These are phyloP conservation scores for Subacronicta megacephala DNA, from an alignment of 2,888 invertebrate species.

Conservation along the genomic window DNA sequence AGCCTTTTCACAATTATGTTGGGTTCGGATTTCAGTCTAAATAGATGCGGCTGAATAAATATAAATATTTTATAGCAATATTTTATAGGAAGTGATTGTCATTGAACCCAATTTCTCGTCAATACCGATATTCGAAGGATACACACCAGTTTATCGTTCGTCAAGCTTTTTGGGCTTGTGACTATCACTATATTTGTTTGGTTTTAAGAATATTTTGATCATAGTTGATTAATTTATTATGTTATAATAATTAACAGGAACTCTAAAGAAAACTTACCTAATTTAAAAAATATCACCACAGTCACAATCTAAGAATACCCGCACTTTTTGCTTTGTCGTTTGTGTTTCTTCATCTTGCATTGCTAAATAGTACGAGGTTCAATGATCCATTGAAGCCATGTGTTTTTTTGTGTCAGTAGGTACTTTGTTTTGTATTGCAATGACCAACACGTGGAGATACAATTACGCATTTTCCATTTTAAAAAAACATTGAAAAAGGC, in stretches of 20 bases:
- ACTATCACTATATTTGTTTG: too few relatives aligned
- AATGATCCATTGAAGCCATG: conserved; percentile 26
- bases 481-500: conserved; percentile 9
- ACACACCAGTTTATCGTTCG: too few relatives aligned
- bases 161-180: too few relatives aligned
- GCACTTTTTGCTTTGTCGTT: conserved; percentile 8
- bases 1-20: too few relatives aligned
- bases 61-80: too few relatives aligned
- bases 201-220: not conserved
- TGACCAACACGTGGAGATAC: conserved; percentile 5
- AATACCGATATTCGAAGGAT: too few relatives aligned
- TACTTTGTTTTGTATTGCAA: conserved; percentile 20
- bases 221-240: not conserved
- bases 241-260: not conserved
- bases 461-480: conserved; percentile 22
- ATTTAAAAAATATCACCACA: not conserved
- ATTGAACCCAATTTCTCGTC: too few relatives aligned
- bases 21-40: too few relatives aligned
- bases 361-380: conserved; percentile 34
- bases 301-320: conserved; percentile 1
- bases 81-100: too few relatives aligned
- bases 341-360: conserved; percentile 31
- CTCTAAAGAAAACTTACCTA: not conserved
- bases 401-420: conserved; percentile 21
- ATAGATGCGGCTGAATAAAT: too few relatives aligned